phyloP scores from a whole-genome alignment of 2,797 vertebrate genomes.

The Chelon labrosus region DNA sequence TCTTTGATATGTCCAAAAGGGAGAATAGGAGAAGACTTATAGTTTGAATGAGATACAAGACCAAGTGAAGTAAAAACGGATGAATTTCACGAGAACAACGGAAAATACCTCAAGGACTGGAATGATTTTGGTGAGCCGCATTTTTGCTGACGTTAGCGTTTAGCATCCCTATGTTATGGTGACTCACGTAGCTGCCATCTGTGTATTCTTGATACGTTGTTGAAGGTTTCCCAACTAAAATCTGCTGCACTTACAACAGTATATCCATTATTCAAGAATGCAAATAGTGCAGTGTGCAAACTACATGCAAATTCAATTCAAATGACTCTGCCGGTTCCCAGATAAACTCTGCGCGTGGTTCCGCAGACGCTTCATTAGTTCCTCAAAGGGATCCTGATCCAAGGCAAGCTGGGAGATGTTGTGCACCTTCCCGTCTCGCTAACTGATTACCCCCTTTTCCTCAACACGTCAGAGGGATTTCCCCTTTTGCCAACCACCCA shows the following conservation, averaged over 20 bases:
- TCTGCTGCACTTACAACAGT: neutral
- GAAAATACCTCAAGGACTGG: neutral
- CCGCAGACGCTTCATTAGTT: neutral
- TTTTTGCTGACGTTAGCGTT: neutral
- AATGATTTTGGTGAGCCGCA: neutral
- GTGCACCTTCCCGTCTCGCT: neutral
- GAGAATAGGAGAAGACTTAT: too few relatives aligned
- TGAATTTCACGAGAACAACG: too few relatives aligned
- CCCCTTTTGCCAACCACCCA: slow-evolving; percentile 35
- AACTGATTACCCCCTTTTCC: slow-evolving; percentile 2
- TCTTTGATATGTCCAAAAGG: too few relatives aligned
- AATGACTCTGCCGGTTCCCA: slow-evolving; percentile 28
- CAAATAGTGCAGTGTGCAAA: neutral
- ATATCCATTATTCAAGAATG: neutral
- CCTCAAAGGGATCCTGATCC: neutral
- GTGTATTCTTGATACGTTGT: neutral
- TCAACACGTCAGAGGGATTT: slow-evolving; percentile 30
- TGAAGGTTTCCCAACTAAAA: neutral
- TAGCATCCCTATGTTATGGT: neutral
- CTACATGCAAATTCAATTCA: slow-evolving; percentile 53
- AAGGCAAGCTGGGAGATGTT: slow-evolving; percentile 29
- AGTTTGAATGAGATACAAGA: too few relatives aligned
- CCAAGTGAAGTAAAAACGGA: too few relatives aligned
- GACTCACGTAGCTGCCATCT: too few relatives aligned
- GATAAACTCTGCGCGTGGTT: neutral